Percentiles rank a stretch among this genome's conserved stretches.
Evolutionary conservation across 2,888 invertebrate genomes (phyloP).

Genomic region (Noctua fimbriata): DNA sequence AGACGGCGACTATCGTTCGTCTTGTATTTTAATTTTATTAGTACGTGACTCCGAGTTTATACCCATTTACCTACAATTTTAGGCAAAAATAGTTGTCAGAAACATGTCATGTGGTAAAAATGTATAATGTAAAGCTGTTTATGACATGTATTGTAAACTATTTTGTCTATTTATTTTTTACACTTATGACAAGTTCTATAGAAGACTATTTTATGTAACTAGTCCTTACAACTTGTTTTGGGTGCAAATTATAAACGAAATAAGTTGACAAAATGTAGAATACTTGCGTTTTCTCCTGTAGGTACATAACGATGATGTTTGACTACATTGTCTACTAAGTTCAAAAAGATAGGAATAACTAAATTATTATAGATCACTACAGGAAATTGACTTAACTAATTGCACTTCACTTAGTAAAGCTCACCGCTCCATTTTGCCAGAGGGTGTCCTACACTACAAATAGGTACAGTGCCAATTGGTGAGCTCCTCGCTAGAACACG

Average conservation of each 20-base stretch:
- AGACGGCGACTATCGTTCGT: neutral
- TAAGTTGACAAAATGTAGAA: neutral
- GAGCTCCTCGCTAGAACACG: neutral
- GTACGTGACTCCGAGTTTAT: neutral
- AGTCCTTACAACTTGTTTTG: neutral
- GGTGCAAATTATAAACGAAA: neutral
- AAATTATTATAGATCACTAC: neutral
- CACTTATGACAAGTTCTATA: neutral
- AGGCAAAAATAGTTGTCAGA: neutral
- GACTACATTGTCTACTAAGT: too few relatives aligned
- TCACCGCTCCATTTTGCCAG: conserved; percentile 5
- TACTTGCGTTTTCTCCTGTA: neutral
- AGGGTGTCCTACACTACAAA: neutral
- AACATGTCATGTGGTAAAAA: neutral
- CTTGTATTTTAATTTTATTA: neutral
- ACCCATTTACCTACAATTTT: neutral
- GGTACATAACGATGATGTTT: too few relatives aligned
- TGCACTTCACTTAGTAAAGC: conserved; percentile 13
- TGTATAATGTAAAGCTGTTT: neutral
- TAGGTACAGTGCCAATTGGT: conserved; percentile 7
- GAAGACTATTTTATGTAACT: neutral
- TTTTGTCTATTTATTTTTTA: neutral
- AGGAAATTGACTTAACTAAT: conserved; percentile 16
- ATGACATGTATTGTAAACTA: neutral
- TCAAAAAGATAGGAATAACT: neutral